Base-by-base conservation (phyloP, 2,797 vertebrate genomes). In the Scomberomorus guttatus region DNA sequence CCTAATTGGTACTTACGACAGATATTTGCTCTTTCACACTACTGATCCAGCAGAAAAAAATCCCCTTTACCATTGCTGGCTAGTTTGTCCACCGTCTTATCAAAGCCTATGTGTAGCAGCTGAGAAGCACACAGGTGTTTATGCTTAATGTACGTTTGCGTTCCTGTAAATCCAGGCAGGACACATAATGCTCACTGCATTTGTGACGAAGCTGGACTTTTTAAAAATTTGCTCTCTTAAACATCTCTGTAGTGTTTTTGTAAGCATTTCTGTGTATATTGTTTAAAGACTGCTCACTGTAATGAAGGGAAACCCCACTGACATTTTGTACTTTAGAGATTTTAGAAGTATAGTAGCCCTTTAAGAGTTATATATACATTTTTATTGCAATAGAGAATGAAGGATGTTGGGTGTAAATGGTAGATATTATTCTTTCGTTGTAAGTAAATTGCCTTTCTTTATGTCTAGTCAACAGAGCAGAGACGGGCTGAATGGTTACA, bases 301-400 rank as follows among this genome's bases (percentile, higher is more conserved):
- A 75, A 87, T 75, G 79, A 89, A 90, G 87, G 88, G 75, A 92
- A 79, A 70, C 65, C 81, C 71, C 52, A 75, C 81, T 91, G 83
- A 85, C 79, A 74, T 91, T 92, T 93, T 93, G 62, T 92, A 94
- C 81, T 88, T 77, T 82, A 90, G 81, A 89, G 82, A 80, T 89
- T 50, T 55, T 89, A 89, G 88, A 87, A 61, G 65, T 80, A 84
- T 87, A 81, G 57, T 74, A 73, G 82, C 58, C 58, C 60, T 83
- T 70, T 32, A 83, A 90, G 80, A 87, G 72, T 74, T 77, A 3
- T 80, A 87, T 92, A 88, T 90, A 87, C 82, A 87, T 80, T 90
- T 93, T 72, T 89, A 90, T 87, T 79, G 62, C 79, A 72, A 76
- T 88, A 78, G 73, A 80, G 24, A 75, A 85, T 84, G 72, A 87